phyloP scores from a whole-genome alignment of 2,113 vertebrate species.

The Microtus richardsoni region DNA sequence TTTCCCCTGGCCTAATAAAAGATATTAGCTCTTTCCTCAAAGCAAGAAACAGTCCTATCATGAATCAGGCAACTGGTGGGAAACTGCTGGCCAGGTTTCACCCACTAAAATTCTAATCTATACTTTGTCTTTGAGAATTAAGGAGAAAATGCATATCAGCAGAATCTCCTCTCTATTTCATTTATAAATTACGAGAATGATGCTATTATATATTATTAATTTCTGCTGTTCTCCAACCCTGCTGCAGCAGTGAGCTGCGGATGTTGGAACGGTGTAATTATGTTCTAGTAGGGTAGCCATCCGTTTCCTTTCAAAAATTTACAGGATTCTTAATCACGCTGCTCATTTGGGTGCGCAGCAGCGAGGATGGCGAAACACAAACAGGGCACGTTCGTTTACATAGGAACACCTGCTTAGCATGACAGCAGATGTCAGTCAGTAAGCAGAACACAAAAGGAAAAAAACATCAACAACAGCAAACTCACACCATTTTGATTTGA shows the following conservation, averaged over 20 bases:
- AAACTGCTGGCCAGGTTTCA: constrained; percentile 87
- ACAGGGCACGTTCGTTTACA: constrained; percentile 99
- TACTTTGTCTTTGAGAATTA: constrained; percentile 91
- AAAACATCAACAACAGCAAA: constrained; percentile 89
- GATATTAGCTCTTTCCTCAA: constrained; percentile 85
- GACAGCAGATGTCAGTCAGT: constrained; percentile 99
- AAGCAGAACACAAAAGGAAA: constrained; percentile 93
- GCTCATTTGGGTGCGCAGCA: constrained; percentile 98
- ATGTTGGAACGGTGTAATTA: constrained; percentile 99
- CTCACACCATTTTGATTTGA: constrained; percentile 82
- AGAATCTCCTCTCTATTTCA: constrained; percentile 96
- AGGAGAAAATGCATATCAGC: constrained; percentile 92
- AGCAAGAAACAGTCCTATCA: constrained; percentile 82
- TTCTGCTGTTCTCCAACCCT: constrained; percentile 95
- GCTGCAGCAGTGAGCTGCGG: constrained; percentile 92
- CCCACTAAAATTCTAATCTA: constrained; percentile 90
- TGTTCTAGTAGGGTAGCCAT: constrained; percentile 99
- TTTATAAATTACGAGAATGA: constrained; percentile 99
- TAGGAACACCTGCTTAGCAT: constrained; percentile 99
- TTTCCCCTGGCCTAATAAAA: constrained; percentile 83
- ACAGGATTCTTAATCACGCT: constrained; percentile 99
- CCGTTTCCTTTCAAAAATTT: constrained; percentile 99
- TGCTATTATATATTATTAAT: constrained; percentile 99
- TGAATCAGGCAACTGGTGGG: constrained; percentile 89
- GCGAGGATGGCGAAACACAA: constrained; percentile 97